Evolutionary conservation across 30 jellyfish, hydroid and myxozoan species (phyloP), one percentile per base, ranked within the genome.

Genomic region (Aurelia coerulea): DNA sequence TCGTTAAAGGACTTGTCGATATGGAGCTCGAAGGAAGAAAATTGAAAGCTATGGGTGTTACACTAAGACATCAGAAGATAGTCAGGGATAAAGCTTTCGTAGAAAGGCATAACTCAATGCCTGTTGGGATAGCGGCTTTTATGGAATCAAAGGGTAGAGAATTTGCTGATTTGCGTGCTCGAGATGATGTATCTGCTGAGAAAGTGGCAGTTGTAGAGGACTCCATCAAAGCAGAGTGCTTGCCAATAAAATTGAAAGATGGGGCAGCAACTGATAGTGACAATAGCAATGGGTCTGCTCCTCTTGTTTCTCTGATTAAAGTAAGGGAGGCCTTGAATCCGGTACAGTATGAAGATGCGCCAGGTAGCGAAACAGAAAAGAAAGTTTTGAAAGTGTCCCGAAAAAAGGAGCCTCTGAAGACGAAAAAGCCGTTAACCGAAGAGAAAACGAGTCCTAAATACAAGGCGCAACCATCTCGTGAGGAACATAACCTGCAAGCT

Each of bases 1-100:
- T 76, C 62, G 90, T 86, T 62, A 76, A 76, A 58, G 67, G 64
- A 3, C 46, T 86, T 35, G 78, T 86, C 2, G 95, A 86, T 68
- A 86, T 86, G 95, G 95, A 86, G 56, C 34, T 76, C 15, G 90
- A 79, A 23, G 58, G 73, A 16, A 39, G 86, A 37, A 67, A 76
- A 65, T 29, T 37, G 74, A 86, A 78, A 68, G 81, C 64, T 59
- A 14, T 63, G 50, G 39, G 15, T 17, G 80, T 67, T 2, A 56
- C 67, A 17, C 85, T 18, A 4, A 74, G 78, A 64, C 72, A 74
- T 53, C 18, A 67, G 18, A 65, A 13, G 51, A 51, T 29, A 39
- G 59, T 17, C 41, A 67, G 82, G 46, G 78, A 75, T 37, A 52
- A 52, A 58, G 76, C 70, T 10, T 34, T 46, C 10, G 11, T 68